Conservation (phyloP, 2,888 invertebrate species). For the Caenorhabditis virilis region DNA sequence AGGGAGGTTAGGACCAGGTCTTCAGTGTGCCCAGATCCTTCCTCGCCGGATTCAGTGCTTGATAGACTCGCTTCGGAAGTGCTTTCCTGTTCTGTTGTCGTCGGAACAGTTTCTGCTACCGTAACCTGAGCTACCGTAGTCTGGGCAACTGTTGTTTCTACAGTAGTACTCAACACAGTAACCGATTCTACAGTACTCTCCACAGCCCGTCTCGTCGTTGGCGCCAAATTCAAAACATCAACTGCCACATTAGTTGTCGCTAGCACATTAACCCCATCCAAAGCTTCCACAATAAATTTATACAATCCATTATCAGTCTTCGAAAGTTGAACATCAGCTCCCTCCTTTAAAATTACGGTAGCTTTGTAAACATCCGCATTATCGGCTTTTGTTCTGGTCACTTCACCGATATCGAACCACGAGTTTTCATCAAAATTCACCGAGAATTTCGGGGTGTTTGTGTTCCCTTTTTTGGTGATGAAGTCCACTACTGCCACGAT, state of each 20-base stretch:
- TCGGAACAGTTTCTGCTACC: not conserved
- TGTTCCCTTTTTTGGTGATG: constrained; percentile 21
- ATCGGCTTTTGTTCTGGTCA: constrained; percentile 36
- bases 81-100: not conserved
- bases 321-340: constrained; percentile 23
- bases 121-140: not conserved
- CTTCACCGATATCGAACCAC: constrained; percentile 52
- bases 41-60: no score
- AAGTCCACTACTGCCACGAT: constrained; percentile 52
- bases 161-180: not conserved
- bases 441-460: constrained; percentile 42
- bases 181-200: not conserved
- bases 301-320: constrained; percentile 40
- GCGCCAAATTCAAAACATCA: constrained; percentile 44
- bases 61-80: not conserved
- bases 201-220: constrained; percentile 28
- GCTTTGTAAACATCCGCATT: constrained; percentile 48
- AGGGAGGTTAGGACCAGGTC: not conserved
- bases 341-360: constrained; percentile 32
- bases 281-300: constrained; percentile 38
- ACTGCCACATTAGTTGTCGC: constrained; percentile 43
- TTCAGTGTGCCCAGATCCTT: constrained; percentile 3
- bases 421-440: constrained; percentile 41
- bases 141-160: not conserved
- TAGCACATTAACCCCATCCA: constrained; percentile 16